Conservation (phyloP, 2,113 vertebrate genomes). For the Pterocles orientalis region DNA sequence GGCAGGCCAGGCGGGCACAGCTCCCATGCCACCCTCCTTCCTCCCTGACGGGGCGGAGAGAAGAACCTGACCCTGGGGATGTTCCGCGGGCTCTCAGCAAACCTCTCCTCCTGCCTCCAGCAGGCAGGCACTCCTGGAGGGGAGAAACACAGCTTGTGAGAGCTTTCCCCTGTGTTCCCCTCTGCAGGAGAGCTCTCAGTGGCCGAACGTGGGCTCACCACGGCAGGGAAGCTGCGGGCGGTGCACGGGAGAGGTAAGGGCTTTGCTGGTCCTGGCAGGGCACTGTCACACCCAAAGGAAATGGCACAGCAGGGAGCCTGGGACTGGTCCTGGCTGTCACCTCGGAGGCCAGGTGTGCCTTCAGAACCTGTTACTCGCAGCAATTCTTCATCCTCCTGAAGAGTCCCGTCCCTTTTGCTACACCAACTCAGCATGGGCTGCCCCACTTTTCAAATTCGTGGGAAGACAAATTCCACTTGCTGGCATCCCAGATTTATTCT, state of each 20-base stretch:
- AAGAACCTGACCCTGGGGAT: too few relatives aligned
- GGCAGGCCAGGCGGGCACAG: neutral
- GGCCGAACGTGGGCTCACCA: rapidly evolving
- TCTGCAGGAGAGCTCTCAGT: neutral
- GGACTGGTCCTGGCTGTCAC: neutral
- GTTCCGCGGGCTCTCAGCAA: neutral
- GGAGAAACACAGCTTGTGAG: neutral
- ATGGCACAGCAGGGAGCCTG: neutral
- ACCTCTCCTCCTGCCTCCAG: neutral
- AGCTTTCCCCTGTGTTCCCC: neutral
- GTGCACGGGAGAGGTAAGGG: neutral
- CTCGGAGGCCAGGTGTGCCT: neutral
- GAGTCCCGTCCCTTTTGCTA: rapidly evolving
- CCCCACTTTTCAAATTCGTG: neutral
- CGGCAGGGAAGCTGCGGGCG: rapidly evolving
- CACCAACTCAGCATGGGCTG: neutral
- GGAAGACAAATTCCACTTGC: neutral
- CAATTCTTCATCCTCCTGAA: neutral
- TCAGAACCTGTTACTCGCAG: neutral
- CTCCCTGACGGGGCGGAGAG: neutral
- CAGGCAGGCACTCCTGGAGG: neutral
- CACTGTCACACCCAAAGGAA: neutral
- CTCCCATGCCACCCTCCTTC: neutral
- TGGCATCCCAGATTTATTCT: neutral
- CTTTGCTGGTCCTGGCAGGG: neutral